Evolutionary conservation across 2,113 vertebrate species (phyloP), one percentile per base, ranked within the genome.

Genomic region (Pachycephala philippinensis): DNA sequence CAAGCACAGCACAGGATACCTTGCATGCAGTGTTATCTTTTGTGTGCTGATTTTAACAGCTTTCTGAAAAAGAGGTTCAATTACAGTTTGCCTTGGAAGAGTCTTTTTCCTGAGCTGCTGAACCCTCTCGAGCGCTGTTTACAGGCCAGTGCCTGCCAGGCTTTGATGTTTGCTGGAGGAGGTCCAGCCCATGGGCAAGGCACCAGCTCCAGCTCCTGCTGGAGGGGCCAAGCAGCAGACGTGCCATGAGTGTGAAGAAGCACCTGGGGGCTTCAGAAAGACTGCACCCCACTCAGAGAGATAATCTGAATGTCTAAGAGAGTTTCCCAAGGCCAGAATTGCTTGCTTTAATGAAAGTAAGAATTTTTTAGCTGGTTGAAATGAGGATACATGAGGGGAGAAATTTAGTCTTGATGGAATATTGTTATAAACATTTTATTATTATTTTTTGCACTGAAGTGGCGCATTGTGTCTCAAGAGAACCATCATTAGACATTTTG

Each of bases 401-500:
- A 94, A 88, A 53, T 60, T 79, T 64, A 61, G 65, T 70, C 44
- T 80, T 82, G 68, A 76, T 70, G 37, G 68, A 87, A 90, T 76
- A 81, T 68, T 92, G 42, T 65, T 84, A 75, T 75, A 79, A 94
- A 82, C 20, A 61, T 63, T 91, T 95, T 75, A 88, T 93, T 92
- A 82, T 63, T 85, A 54, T 50, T 84, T 81, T 95, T 93, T 16
- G 2, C 39, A 33, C 19, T 78, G n/a, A 78, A 69, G 60, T 91
- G 71, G 78, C 42, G 37, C n/a, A 54, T 49, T 37, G 31, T 45
- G 61, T 71, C 84, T 94, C 72, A 42, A 61, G 69, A 93, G 95
- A 94, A 57, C 59, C 44, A 30, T 76, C 1, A 16, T 96, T 96
- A 97, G 94, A 95, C 82, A 92, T 87, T 93, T 89, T 91, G 89